Percentiles rank a stretch among this genome's conserved stretches.
Evolutionary conservation across 2,888 invertebrate genomes (phyloP).

Genomic region (Zootermopsis nevadensis): DNA sequence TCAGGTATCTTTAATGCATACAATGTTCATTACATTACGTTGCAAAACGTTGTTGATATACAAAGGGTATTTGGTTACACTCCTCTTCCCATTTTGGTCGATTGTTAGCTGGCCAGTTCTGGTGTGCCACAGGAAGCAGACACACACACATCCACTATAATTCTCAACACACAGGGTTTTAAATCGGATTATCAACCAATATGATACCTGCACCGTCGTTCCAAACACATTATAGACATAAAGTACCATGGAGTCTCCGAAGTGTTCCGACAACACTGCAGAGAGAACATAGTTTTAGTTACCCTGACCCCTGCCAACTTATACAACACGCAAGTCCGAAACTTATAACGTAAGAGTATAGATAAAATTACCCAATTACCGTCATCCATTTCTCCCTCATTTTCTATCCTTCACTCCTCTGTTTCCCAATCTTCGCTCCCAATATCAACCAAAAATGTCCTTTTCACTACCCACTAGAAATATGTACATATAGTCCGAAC

Average conservation of each 20-base stretch:
- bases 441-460: conserved; percentile 46
- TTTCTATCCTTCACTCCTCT: conserved; percentile 22
- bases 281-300: conserved; percentile 10
- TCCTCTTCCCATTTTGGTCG: conserved; percentile 32
- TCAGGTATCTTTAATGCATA: conserved; percentile 40
- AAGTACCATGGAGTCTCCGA: background rate
- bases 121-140: background rate
- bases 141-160: conserved; percentile 25
- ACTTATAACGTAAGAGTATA: conserved; percentile 38
- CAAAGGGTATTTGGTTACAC: conserved; percentile 37
- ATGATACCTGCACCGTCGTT: conserved; percentile 18
- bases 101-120: conserved; percentile 3
- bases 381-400: conserved; percentile 33
- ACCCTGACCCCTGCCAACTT: background rate
- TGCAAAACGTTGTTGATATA: conserved; percentile 2
- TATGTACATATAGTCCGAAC: conserved; percentile 25
- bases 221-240: background rate
- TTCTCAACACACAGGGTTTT: conserved; percentile 29
- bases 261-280: background rate
- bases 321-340: background rate
- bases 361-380: conserved; percentile 52
- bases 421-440: conserved; percentile 42
- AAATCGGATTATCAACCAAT: conserved; percentile 37
- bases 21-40: conserved; percentile 36
- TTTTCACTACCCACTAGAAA: conserved; percentile 36